A percentile compares a stretch with the other conserved stretches of the same genome.
These are phyloP conservation scores for Cactoblastis cactorum DNA, from an alignment of 2,888 invertebrate genomes.

Conservation along the genomic window DNA sequence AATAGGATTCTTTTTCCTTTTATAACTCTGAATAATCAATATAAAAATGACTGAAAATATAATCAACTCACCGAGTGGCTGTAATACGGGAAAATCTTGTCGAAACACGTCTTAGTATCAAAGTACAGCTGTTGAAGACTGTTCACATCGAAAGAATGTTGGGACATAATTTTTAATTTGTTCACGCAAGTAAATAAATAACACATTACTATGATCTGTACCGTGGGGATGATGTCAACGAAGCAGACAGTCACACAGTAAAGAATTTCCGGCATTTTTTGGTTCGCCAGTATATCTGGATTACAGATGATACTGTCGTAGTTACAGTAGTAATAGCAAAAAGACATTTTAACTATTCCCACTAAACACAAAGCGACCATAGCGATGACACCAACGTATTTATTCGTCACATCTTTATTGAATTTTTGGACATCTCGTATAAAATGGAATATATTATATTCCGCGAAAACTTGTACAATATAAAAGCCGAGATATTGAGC, in stretches of 20 bases:
- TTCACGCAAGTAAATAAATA: background rate
- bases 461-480: background rate
- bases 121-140: background rate
- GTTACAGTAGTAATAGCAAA: background rate
- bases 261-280: background rate
- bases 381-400: background rate
- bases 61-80: background rate
- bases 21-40: no score
- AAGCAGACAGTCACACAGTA: background rate
- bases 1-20: no score
- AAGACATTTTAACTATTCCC: background rate
- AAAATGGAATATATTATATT: background rate
- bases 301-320: background rate
- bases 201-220: background rate
- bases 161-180: background rate
- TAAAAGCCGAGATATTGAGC: background rate
- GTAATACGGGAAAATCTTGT: constrained; percentile 1
- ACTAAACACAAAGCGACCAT: background rate
- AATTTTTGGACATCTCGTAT: background rate
- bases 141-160: background rate
- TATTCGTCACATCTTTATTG: background rate
- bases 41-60: no score
- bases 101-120: background rate
- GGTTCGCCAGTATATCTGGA: background rate
- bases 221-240: background rate